Percentiles rank a stretch among this genome's conserved stretches.
These are phyloP conservation scores for Synergus itoensis DNA, from an alignment of 2,888 invertebrate genomes.

Conservation along the genomic window DNA sequence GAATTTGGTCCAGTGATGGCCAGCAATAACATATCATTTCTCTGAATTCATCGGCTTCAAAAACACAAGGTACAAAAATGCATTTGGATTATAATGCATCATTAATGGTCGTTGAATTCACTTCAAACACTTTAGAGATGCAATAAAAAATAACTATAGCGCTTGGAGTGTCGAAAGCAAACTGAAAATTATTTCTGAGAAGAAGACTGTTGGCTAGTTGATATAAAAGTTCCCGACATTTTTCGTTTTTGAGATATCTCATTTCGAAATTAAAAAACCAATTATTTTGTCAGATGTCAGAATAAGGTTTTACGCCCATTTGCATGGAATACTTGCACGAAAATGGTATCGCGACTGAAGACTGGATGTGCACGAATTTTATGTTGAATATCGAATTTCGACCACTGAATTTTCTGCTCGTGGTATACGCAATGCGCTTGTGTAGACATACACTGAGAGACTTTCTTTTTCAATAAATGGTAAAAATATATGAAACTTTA, in stretches of 20 bases:
- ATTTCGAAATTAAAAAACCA: slow-evolving; percentile 37
- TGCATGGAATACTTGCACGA: slow-evolving; percentile 29
- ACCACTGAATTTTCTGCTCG: neutral
- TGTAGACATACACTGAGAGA: neutral
- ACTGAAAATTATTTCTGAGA: slow-evolving; percentile 16
- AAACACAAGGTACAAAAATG: neutral
- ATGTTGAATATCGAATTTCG: slow-evolving; percentile 27
- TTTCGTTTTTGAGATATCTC: neutral
- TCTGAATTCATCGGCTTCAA: neutral
- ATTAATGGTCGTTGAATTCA: slow-evolving; percentile 35
- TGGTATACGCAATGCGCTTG: neutral
- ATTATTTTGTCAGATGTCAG: slow-evolving; percentile 25
- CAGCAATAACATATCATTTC: slow-evolving; percentile 17
- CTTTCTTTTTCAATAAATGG: too few relatives aligned
- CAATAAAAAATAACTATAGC: slow-evolving; percentile 35
- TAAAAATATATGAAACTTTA: too few relatives aligned
- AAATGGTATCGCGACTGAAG: slow-evolving; percentile 7
- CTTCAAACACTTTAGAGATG: neutral
- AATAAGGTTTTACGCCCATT: slow-evolving; percentile 31
- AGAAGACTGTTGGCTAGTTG: neutral
- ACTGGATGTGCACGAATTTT: slow-evolving; percentile 1
- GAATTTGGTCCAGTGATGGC: neutral
- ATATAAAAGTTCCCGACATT: neutral
- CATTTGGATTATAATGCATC: slow-evolving; percentile 19
- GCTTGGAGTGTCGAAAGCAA: slow-evolving; percentile 6